A percentile compares a stretch with the other conserved stretches of the same genome.
Evolutionary conservation across 2,113 vertebrate genomes (phyloP).

Genomic region (Nannobrachium achirus): DNA sequence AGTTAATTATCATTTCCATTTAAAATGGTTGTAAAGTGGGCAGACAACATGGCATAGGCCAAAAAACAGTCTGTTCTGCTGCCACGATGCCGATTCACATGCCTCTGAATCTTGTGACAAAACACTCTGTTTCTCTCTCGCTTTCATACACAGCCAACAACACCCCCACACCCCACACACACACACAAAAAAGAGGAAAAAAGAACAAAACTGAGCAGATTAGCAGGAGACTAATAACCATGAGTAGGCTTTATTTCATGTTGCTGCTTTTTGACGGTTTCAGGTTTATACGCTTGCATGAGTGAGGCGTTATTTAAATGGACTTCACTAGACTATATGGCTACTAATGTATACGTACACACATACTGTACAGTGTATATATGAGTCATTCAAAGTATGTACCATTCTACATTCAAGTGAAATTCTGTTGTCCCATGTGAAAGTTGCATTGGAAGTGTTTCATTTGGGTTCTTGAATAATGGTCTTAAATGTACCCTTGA

Average conservation of each 20-base stretch:
- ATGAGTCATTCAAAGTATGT: too few species aligned
- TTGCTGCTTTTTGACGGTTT: background rate
- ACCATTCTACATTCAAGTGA: too few species aligned
- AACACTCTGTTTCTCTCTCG: constrained; percentile 20
- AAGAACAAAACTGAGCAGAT: too few species aligned
- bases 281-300: constrained; percentile 7
- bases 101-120: constrained; percentile 26
- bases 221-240: background rate
- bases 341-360: background rate
- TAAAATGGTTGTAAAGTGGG: constrained; percentile 10
- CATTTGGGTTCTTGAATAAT: too few species aligned
- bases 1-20: constrained; percentile 38
- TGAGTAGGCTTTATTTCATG: background rate
- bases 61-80: constrained; percentile 25
- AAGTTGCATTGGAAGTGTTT: too few species aligned
- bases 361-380: background rate
- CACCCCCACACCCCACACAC: too few species aligned
- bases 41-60: constrained; percentile 5
- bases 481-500: too few species aligned
- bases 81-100: constrained; percentile 27
- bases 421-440: too few species aligned
- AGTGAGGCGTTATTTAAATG: background rate
- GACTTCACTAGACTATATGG: too few species aligned
- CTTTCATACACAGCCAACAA: background rate
- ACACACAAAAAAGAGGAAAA: too few species aligned